phyloP scores from a whole-genome alignment of 2,888 invertebrate genomes.

The Yponomeuta cagnagella region DNA sequence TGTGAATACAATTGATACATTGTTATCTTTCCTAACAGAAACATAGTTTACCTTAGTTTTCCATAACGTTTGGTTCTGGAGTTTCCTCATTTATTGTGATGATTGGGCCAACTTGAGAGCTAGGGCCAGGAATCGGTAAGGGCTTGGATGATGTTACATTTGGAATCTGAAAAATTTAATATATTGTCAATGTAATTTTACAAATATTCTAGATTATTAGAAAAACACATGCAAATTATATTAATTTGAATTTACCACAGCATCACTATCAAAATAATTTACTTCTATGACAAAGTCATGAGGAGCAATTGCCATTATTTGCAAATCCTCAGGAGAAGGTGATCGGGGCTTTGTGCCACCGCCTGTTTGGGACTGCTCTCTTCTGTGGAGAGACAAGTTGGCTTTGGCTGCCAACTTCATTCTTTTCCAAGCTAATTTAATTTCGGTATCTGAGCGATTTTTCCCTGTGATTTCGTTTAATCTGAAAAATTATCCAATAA shows the following conservation, averaged over 20 bases:
- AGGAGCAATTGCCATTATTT: constrained; percentile 2
- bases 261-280: neutral
- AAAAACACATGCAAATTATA: no score
- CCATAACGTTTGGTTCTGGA: no score
- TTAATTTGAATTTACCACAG: neutral
- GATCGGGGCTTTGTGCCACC: neutral
- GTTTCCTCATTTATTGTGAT: no score
- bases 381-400: neutral
- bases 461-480: neutral
- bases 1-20: no score
- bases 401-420: constrained; percentile 1
- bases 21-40: no score
- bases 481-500: neutral
- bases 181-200: no score
- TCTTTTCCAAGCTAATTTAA: neutral
- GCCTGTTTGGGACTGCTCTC: neutral
- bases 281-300: neutral
- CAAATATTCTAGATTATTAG: no score
- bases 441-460: neutral
- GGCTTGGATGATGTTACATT: no score
- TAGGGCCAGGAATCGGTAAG: no score
- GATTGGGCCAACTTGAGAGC: no score
- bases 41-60: no score
- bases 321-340: neutral
- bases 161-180: no score